Base-by-base conservation (phyloP, 1,140 invertebrate genomes). In the Chelonus insularis region DNA sequence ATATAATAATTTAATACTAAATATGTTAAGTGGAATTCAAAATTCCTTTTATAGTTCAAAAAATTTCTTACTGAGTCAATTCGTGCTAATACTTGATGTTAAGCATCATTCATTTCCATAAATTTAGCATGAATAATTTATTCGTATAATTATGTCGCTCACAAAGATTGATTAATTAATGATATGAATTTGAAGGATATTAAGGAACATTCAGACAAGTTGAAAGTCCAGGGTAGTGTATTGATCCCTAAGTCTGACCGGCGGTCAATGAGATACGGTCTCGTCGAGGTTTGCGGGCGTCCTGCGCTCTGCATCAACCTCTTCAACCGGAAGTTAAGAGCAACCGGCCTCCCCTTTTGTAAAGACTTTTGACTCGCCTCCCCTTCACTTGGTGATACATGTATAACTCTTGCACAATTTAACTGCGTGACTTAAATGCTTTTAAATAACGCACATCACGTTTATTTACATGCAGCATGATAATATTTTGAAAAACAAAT, bases 231-330 rank as follows among this genome's bases (percentile, higher is more conserved):
- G 48, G 51, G 37, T 16, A 54, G 56, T 63, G 69, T 81, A 81
- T 81, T 75, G 79, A 81, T 80, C 77, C 71, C 72, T 60, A 69
- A 63, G 41, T 37, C 62, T 79, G 77, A 80, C 79, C 78, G 72
- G 68, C 77, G 78, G 77, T 80, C 79, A 80, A 80, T 81, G 77
- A 81, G 79, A 81, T 79, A 81, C 79, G 76, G 77, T 74, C 68
- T 78, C 67, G 72, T 68, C 29, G 20, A 58, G 45, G 18, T 47
- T 37, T 16, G 37, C 55, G 56, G 50, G 50, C 43, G 48, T 57
- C 62, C 51, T 63, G 61, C 64, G 51, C 66, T 37, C 54, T 64
- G 57, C 55, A 65, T 65, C 34, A 23, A 68, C 69, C 69, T 62
- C 64, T 69, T 39, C 3, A 67, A 71, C 61, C 77, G 76, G 77